Base-by-base conservation (phyloP, 2,888 invertebrate genomes). In the Machimus atricapillus region DNA sequence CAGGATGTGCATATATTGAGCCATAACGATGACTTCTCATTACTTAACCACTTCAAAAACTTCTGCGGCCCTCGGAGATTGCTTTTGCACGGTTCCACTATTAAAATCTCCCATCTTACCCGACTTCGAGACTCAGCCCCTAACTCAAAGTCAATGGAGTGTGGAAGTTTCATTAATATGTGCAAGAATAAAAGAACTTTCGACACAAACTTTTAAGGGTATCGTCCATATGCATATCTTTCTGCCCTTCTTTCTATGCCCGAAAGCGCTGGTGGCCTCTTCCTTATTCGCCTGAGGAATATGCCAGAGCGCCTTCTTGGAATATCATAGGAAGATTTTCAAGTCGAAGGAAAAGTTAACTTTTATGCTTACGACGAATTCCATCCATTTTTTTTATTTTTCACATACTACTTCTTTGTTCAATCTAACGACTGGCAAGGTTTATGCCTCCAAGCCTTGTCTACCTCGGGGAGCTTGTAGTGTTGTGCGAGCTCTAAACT, bases 131-230 rank as follows among this genome's bases (percentile, higher is more conserved):
- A 58, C 23, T 66, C 46, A 37, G 66, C 82, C 82, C 31, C 66
- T 83, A 66, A 78, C 78, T 86, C 66, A 86, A 79, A 86, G 79
- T 86, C 86, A 86, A 86, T 86, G 86, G 86, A 79, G 86, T 86
- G 79, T 86, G 86, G 86, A 79, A 86, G 79, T 86, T 86, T 86
- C 79, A 66, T 86, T 86, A 86, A 86, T 86, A 66, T 86, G 74
- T 76, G 85, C 52, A 27, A 23, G 76, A 31, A 86, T 43, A 77
- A 85, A 74, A 52, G 85, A 85, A 85, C 23, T 76, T 86, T 86
- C n/a, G 76, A 52, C 37, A 76, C 46, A 52, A 86, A 86, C 56
- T 86, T 77, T 56, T 52, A 86, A 76, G 52, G 37, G 46, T 86
- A 86, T 77, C 56, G 77, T 56, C 85, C 76, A 77, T 56, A 56